Percentiles rank a stretch among this genome's conserved stretches.
phyloP scores from a whole-genome alignment of 1,140 invertebrate species.

The Caenorhabditis latens region DNA sequence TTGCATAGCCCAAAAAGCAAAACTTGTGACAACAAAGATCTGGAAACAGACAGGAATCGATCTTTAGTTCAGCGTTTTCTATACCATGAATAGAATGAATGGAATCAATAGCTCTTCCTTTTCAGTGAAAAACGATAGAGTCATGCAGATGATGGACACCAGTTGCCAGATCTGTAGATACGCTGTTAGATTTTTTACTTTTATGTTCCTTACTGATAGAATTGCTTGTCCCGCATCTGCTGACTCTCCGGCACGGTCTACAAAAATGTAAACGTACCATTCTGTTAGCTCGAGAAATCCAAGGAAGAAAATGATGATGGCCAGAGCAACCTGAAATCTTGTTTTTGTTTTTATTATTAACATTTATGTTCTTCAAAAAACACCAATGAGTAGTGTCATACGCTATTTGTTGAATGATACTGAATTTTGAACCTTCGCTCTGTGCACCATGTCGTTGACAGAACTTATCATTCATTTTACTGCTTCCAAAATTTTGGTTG shows the following conservation, averaged over 20 bases:
- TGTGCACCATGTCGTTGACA: not conserved
- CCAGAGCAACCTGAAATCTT: conserved; percentile 13
- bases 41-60: not conserved
- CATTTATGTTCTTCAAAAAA: not conserved
- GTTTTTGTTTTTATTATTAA: conserved; percentile 15
- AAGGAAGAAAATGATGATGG: conserved; percentile 35
- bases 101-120: conserved; percentile 29
- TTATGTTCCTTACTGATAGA: not conserved
- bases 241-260: not conserved
- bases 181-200: not conserved
- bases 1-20: conserved; percentile 39
- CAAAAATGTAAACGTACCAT: conserved; percentile 50
- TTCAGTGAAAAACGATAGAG: conserved; percentile 4
- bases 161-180: conserved; percentile 36
- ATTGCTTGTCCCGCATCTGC: conserved; percentile 45
- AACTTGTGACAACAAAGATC: conserved; percentile 43
- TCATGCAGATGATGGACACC: conserved; percentile 19
- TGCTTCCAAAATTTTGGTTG: not conserved
- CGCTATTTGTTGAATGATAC: too few species aligned
- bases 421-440: not conserved
- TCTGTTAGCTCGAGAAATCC: conserved; percentile 13
- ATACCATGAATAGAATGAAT: conserved; percentile 37
- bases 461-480: not conserved
- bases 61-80: not conserved
- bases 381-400: too few species aligned